Conservation (phyloP, 2,113 vertebrate species). For the Mesocricetus auratus region DNA sequence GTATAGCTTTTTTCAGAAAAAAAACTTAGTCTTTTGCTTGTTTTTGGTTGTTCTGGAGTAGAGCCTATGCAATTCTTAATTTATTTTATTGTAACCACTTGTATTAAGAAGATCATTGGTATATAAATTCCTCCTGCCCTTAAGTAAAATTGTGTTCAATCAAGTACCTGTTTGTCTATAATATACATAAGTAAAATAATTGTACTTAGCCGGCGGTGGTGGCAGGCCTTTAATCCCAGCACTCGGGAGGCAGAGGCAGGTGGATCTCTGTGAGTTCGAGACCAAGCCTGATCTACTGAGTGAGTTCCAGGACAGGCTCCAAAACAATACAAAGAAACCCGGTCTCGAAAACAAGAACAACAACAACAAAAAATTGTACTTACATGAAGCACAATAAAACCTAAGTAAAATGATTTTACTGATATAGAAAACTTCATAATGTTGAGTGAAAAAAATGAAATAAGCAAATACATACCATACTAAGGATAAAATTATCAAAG, state of each 20-base stretch:
- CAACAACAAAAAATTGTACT: no score
- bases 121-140: neutral
- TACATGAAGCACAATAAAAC: neutral
- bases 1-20: slow-evolving; percentile 17
- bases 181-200: slow-evolving; percentile 38
- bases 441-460: slow-evolving; percentile 38
- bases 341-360: no score
- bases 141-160: neutral
- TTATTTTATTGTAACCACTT: neutral
- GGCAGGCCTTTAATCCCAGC: no score
- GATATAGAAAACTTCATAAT: slow-evolving; percentile 25
- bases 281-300: no score
- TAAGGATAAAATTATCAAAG: slow-evolving; percentile 2
- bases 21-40: neutral
- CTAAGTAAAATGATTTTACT: slow-evolving; percentile 32
- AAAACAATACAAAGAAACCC: no score
- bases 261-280: no score
- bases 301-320: no score
- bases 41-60: neutral
- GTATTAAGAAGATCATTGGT: slow-evolving; percentile 25
- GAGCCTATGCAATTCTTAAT: neutral
- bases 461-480: neutral
- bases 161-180: neutral
- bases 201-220: no score
- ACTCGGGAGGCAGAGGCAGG: no score